Evolutionary conservation across 2,797 vertebrate genomes (phyloP).

Genomic region (Neoniphon sammara): DNA sequence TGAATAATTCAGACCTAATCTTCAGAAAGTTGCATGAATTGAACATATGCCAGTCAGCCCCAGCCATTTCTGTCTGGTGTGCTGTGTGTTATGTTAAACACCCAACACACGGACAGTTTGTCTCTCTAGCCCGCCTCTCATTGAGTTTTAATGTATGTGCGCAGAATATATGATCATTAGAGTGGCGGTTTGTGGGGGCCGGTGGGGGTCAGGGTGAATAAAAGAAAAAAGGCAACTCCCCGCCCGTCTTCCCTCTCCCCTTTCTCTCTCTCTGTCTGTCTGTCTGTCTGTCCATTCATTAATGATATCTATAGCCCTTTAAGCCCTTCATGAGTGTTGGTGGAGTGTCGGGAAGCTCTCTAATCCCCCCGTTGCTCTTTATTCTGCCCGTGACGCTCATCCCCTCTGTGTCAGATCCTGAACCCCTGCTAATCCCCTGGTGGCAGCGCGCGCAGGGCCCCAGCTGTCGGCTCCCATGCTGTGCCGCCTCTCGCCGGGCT

Average conservation of each 20-base stretch:
- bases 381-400: conserved; percentile 77
- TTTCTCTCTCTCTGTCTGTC: conserved; percentile 13
- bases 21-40: conserved; percentile 63
- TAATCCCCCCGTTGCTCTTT: conserved; percentile 79
- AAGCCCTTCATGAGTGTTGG: conserved; percentile 77
- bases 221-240: conserved; percentile 51
- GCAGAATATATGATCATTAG: conserved; percentile 68
- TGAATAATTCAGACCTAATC: conserved; percentile 78
- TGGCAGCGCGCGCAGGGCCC: conserved; percentile 63
- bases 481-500: conserved; percentile 59
- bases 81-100: conserved; percentile 43
- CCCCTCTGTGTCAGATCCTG: conserved; percentile 76
- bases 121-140: conserved; percentile 50
- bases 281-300: conserved; percentile 65
- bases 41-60: conserved; percentile 57
- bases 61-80: conserved; percentile 55
- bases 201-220: conserved; percentile 28
- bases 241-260: background rate
- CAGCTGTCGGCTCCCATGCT: conserved; percentile 78
- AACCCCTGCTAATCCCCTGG: conserved; percentile 77
- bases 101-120: conserved; percentile 56
- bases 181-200: background rate
- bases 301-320: conserved; percentile 76
- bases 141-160: conserved; percentile 69
- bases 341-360: conserved; percentile 74